Base-by-base conservation (phyloP, 1,140 invertebrate genomes). In the Gonioctena quinquepunctata region DNA sequence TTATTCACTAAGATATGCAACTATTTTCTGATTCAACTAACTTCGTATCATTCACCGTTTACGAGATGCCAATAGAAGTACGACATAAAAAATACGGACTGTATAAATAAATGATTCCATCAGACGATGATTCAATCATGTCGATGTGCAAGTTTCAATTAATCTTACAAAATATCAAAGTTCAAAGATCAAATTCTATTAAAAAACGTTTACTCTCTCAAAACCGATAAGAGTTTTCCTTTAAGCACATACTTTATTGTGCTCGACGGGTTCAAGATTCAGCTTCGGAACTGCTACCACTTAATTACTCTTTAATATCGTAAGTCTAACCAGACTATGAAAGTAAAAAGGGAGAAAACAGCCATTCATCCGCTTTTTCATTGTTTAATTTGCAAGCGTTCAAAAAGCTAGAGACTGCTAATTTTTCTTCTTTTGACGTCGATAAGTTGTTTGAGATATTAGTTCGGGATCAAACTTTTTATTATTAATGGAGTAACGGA, bases 401-500 rank as follows among this genome's bases (percentile, higher is more conserved):
- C 25, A 57, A 18, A 13, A 23, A 25, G 54, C 54, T 21, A 13
- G 21, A 25, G 22, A 57, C 18, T 57, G 54, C 54, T 57, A 22
- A 57, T 57, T 57, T 57, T n/a, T 57, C 54, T 25, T 57, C 7
- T 18, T 19, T 11, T 57, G 19, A 25, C 22, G 19, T 25, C 54
- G 54, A 57, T 57, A 57, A 57, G 21, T 57, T 57, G 54, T 57
- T 57, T 13, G 13, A 57, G 54, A 57, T 19, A 22, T 57, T 57
- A 18, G 54, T 57, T 18, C 18, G 6, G 54, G 16, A 57, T 57
- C 54, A 22, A 57, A 57, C 54, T 57, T 57, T 57, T 3, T 42
- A 22, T 57, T 57, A 57, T 57, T 57, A 57, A 57, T 57, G 5
- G 54, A 57, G 21, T 57, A n/a, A n/a, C n/a, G n/a, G n/a, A n/a